Evolutionary conservation across 2,797 vertebrate genomes (phyloP).

Genomic region (Acipenser oxyrinchus): DNA sequence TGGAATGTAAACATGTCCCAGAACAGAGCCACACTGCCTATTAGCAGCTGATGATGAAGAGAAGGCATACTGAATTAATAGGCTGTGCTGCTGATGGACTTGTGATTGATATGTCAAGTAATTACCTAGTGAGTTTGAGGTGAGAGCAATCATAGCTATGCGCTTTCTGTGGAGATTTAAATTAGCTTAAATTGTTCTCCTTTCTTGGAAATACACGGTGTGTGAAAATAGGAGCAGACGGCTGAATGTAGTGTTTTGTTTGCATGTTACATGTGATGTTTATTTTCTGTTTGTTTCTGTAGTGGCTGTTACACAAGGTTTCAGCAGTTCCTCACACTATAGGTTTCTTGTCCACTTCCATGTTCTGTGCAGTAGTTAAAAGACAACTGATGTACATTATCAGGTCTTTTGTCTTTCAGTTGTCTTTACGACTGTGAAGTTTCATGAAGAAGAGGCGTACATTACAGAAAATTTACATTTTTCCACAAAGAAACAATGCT

Average conservation of each 20-base stretch:
- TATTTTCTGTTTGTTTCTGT: no score
- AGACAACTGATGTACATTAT: no score
- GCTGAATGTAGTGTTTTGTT: slow-evolving; percentile 10
- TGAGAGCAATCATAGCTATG: neutral
- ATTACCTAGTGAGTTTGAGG: slow-evolving; percentile 1
- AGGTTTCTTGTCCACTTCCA: no score
- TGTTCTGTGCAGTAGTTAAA: no score
- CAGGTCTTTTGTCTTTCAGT: no score
- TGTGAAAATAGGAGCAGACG: slow-evolving; percentile 1
- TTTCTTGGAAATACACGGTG: neutral
- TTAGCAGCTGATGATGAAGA: neutral
- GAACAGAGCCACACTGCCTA: neutral
- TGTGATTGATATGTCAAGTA: slow-evolving; percentile 11
- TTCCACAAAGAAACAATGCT: no score
- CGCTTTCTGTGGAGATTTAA: neutral
- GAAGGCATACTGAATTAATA: neutral
- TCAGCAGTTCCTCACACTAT: no score
- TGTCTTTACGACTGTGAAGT: no score
- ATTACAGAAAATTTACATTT: no score
- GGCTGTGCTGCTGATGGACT: neutral
- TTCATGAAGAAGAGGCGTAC: no score
- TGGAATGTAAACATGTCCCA: neutral
- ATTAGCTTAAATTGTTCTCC: slow-evolving; percentile 3
- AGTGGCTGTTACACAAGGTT: no score
- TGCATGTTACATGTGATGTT: slow-evolving; percentile 3